These are phyloP conservation scores for Apostichopus californicus DNA, from an alignment of 35 echinoderm and acorn worm species.

Conservation along the genomic window DNA sequence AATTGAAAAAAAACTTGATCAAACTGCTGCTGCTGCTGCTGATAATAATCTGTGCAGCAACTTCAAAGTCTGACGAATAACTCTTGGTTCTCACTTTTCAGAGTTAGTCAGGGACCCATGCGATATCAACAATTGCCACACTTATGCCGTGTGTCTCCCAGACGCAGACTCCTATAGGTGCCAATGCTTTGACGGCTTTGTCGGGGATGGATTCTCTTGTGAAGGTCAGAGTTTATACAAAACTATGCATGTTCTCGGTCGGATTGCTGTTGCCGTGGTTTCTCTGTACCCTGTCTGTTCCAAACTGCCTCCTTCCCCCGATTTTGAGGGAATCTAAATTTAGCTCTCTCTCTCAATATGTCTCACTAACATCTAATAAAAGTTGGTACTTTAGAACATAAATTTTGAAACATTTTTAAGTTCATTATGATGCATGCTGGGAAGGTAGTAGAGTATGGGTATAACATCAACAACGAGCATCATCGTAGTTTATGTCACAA, in stretches of 20 bases:
- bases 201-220: constrained; percentile 58
- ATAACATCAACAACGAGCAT: too few species aligned
- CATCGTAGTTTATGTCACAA: too few species aligned
- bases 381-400: background rate
- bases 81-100: background rate
- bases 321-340: background rate
- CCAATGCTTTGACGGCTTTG: constrained; percentile 51
- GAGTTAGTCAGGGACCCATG: constrained; percentile 49
- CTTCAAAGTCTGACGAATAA: too few species aligned
- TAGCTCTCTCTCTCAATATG: background rate
- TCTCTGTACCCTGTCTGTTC: background rate
- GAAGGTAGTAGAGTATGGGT: background rate
- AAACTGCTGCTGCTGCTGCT: too few species aligned
- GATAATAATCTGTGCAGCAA: too few species aligned
- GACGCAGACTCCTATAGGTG: constrained; percentile 51
- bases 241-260: background rate
- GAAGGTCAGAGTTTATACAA: constrained; percentile 32
- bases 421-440: background rate
- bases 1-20: background rate
- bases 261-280: background rate
- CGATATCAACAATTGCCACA: constrained; percentile 54
- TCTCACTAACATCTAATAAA: background rate
- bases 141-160: constrained; percentile 52
- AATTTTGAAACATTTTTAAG: too few species aligned
- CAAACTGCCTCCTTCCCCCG: background rate